A percentile compares a stretch with the other conserved stretches of the same genome.
phyloP scores from a whole-genome alignment of 2,888 invertebrate species.

The Scotopteryx bipunctaria region DNA sequence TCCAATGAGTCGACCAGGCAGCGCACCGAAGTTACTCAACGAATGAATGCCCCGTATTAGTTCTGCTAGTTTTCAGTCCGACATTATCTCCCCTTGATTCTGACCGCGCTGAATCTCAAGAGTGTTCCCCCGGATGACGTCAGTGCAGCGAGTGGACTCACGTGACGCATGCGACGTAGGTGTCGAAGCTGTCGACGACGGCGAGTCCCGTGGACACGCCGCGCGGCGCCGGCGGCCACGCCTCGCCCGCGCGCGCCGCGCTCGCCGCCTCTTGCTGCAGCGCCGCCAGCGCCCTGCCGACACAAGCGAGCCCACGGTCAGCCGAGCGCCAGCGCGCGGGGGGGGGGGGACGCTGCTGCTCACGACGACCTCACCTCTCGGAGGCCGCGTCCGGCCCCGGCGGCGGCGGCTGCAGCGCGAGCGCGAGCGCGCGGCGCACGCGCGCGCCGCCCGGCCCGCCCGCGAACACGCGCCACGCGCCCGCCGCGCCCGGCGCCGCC shows the following conservation, averaged over 20 bases:
- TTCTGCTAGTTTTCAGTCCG: no score
- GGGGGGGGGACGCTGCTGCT: no score
- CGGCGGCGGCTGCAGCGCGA: conserved; percentile 51
- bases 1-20: no score
- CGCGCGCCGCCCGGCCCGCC: conserved; percentile 47
- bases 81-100: no score
- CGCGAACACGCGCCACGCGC: conserved; percentile 53
- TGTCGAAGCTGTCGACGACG: conserved; percentile 85
- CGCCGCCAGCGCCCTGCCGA: conserved; percentile 46
- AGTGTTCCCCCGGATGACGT: no score
- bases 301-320: not conserved
- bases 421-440: conserved; percentile 43
- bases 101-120: no score
- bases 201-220: conserved; percentile 83
- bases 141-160: conserved; percentile 47
- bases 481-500: conserved; percentile 30
- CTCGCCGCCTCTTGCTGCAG: conserved; percentile 48
- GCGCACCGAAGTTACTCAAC: no score
- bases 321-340: no score
- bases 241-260: conserved; percentile 25
- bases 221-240: conserved; percentile 29
- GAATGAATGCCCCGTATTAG: no score
- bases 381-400: conserved; percentile 38
- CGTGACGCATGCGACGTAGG: conserved; percentile 87
- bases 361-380: conserved; percentile 42